Evolutionary conservation across 1,140 invertebrate species (phyloP), one percentile per base, ranked within the genome.

Genomic region (Bombus sylvicola): DNA sequence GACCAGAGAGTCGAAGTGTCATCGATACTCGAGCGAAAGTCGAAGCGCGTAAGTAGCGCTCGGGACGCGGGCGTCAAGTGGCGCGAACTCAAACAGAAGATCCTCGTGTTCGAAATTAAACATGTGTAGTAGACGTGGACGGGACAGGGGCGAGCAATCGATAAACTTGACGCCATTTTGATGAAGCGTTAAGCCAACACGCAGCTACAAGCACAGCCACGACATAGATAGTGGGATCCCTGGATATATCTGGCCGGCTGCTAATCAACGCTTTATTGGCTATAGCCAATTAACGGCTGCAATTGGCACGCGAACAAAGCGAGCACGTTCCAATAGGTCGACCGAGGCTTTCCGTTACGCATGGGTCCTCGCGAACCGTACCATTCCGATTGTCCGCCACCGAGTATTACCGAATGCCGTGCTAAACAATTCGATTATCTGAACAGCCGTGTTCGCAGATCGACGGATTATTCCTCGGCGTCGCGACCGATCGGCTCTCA

Each of bases 231-330:
- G 81, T 79, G 75, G 12, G 86, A 89, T 87, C 79, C 87, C 88
- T 84, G 83, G 87, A 92, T 90, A 89, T 90, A 89, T 84, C 75
- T 72, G 77, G 75, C 85, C 85, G 85, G 76, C 91, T 92, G 90
- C 91, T 94, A 94, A 94, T 94, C 92, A 94, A 86, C 88, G 91
- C 91, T 94, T 94, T 93, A 94, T 94, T 93, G 92, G 91, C 90
- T 92, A 93, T 93, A 92, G 92, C 92, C 92, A 94, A 94, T 94
- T 93, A 94, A 93, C 93, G 89, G 87, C 92, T 93, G 93, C 90
- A 92, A 94, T 93, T 94, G 92, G 91, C 90, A 91, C 89, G 88
- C 92, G 92, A 91, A 93, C 91, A 92, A 92, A 93, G 93, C 89
- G 88, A 86, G 39, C 83, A 89, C 88, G 90, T 90, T 90, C 89